A percentile compares a stretch with the other conserved stretches of the same genome.
These are phyloP conservation scores for Ceriagrion tenellum DNA, from an alignment of 2,888 invertebrate genomes.

Conservation along the genomic window DNA sequence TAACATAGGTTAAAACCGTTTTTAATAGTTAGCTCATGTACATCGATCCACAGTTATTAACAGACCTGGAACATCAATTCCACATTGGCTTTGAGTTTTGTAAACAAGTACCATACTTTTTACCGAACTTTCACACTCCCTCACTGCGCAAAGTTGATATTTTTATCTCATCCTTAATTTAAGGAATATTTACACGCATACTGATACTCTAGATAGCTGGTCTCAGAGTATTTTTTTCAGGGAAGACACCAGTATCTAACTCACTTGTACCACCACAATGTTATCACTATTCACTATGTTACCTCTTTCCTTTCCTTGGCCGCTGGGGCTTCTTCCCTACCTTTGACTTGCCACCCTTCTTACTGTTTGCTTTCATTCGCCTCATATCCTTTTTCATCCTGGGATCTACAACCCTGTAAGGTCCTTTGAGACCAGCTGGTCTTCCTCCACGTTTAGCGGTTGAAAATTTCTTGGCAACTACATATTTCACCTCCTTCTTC, in stretches of 20 bases:
- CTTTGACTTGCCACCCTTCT: conserved; percentile 69
- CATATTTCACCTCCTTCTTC: conserved; percentile 94
- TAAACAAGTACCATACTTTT: background rate
- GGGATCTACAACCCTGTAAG: conserved; percentile 96
- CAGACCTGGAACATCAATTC: background rate
- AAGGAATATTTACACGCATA: background rate
- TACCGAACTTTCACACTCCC: no score
- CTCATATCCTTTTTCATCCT: conserved; percentile 94
- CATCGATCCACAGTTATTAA: background rate
- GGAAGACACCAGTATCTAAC: background rate
- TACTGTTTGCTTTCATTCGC: conserved; percentile 73
- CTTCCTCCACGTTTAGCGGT: conserved; percentile 86
- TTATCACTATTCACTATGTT: background rate
- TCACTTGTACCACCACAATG: background rate
- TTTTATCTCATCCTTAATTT: background rate
- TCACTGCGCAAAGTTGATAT: background rate
- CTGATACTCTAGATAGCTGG: background rate
- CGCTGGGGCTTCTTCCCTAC: conserved; percentile 32
- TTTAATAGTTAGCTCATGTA: background rate
- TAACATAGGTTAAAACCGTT: background rate
- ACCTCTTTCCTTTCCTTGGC: background rate
- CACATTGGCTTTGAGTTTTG: background rate
- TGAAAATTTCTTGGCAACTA: conserved; percentile 94
- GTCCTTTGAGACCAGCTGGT: conserved; percentile 94
- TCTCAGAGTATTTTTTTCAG: background rate